Evolutionary conservation across 1,140 invertebrate species (phyloP).

Genomic region (Oryctes rhinoceros): DNA sequence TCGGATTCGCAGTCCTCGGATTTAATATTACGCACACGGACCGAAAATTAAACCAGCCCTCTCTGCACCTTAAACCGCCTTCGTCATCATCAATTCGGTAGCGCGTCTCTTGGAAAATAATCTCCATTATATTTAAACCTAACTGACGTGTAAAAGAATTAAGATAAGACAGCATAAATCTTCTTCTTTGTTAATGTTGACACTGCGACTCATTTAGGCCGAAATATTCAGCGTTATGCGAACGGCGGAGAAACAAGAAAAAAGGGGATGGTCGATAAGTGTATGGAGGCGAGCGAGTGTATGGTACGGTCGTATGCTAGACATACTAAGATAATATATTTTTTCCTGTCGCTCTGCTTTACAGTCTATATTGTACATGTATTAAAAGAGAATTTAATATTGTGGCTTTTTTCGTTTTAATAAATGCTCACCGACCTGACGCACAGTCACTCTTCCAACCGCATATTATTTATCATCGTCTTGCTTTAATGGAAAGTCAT

Average conservation of each 20-base stretch:
- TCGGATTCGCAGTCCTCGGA: conserved; percentile 17
- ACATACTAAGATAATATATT: not conserved
- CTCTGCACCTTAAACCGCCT: conserved; percentile 26
- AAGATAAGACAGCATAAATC: conserved; percentile 37
- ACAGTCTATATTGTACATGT: conserved; percentile 23
- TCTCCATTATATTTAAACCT: conserved; percentile 37
- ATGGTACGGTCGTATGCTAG: not conserved
- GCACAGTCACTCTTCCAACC: not conserved
- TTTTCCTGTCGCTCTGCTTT: conserved; percentile 26
- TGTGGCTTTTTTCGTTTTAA: not conserved
- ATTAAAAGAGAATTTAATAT: conserved; percentile 32
- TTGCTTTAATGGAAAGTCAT: conserved; percentile 12
- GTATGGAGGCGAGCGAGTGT: not conserved
- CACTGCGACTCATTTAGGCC: conserved; percentile 23
- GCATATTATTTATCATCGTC: not conserved
- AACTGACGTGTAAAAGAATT: conserved; percentile 37
- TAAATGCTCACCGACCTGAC: conserved; percentile 1
- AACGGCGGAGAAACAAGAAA: conserved; percentile 24
- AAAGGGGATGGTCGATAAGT: conserved; percentile 14
- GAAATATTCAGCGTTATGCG: conserved; percentile 15
- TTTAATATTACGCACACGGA: conserved; percentile 36
- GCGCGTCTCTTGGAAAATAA: not conserved
- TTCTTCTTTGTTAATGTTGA: conserved; percentile 37
- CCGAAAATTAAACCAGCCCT: conserved; percentile 16
- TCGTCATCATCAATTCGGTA: conserved; percentile 21